A percentile compares a stretch with the other conserved stretches of the same genome.
phyloP scores from a whole-genome alignment of 2,113 vertebrate species.

The Chloroceryle aenea region DNA sequence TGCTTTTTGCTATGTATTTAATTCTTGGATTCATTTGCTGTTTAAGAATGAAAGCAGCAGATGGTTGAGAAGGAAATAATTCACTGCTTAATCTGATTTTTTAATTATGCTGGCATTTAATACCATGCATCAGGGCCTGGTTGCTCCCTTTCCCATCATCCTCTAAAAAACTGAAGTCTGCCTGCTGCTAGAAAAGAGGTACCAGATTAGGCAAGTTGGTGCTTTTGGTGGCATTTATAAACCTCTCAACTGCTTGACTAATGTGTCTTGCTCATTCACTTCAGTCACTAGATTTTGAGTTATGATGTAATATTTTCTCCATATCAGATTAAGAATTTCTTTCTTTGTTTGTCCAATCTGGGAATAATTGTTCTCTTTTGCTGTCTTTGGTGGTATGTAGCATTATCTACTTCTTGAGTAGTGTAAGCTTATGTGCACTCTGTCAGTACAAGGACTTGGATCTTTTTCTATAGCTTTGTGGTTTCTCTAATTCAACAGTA shows the following conservation, averaged over 20 bases:
- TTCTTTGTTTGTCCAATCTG: neutral
- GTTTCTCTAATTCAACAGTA: neutral
- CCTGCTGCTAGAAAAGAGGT: neutral
- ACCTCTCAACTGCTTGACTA: neutral
- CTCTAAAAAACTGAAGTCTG: neutral
- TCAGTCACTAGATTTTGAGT: neutral
- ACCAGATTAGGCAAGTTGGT: neutral
- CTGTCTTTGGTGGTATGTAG: neutral
- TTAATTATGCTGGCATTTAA: slow-evolving; percentile 7
- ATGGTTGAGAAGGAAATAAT: neutral
- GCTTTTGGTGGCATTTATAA: neutral
- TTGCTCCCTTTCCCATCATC: neutral
- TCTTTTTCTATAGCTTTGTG: neutral
- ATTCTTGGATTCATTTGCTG: neutral
- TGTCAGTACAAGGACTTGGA: neutral
- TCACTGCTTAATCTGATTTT: slow-evolving; percentile 7
- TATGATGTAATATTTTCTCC: neutral
- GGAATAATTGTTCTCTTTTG: neutral
- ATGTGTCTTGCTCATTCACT: neutral
- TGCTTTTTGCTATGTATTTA: slow-evolving; percentile 1
- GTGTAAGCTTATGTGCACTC: neutral
- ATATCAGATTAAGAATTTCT: neutral
- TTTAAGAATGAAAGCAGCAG: slow-evolving; percentile 25
- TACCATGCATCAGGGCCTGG: neutral
- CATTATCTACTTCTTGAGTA: neutral